These are phyloP conservation scores for Callipepla squamata DNA, from an alignment of 2,113 vertebrate genomes.

Conservation along the genomic window DNA sequence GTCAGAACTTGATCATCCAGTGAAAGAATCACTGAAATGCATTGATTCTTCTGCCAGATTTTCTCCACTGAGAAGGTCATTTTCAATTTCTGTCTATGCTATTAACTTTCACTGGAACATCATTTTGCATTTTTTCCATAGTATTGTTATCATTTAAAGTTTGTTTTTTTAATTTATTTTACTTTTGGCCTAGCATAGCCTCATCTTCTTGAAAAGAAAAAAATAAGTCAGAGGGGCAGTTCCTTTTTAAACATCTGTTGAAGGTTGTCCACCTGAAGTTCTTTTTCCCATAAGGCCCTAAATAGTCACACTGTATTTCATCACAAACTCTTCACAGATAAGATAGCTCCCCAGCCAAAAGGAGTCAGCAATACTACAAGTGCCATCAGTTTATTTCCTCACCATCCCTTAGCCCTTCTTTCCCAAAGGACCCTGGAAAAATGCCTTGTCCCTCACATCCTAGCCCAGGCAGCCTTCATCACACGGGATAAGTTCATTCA, in stretches of 20 bases:
- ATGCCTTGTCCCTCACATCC: neutral
- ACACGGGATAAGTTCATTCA: neutral
- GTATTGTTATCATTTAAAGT: neutral
- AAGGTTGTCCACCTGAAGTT: neutral
- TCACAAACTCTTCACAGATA: neutral
- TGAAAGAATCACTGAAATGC: neutral
- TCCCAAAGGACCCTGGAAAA: neutral
- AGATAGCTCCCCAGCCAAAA: neutral
- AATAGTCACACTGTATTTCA: neutral
- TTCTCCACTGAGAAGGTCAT: neutral
- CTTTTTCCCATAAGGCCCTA: neutral
- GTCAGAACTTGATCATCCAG: neutral
- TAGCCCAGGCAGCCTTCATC: neutral
- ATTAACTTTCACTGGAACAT: neutral
- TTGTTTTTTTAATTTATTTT: neutral
- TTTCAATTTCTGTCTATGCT: slow-evolving; percentile 1
- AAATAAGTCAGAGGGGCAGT: neutral
- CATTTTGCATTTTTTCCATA: neutral
- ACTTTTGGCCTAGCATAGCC: neutral
- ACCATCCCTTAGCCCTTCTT: neutral
- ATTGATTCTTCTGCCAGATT: neutral
- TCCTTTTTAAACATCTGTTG: neutral
- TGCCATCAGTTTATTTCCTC: neutral
- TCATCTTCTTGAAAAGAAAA: neutral
- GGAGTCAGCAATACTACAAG: neutral